Evolutionary conservation across 1,140 invertebrate genomes (phyloP).

Genomic region (Monochamus saltuarius): DNA sequence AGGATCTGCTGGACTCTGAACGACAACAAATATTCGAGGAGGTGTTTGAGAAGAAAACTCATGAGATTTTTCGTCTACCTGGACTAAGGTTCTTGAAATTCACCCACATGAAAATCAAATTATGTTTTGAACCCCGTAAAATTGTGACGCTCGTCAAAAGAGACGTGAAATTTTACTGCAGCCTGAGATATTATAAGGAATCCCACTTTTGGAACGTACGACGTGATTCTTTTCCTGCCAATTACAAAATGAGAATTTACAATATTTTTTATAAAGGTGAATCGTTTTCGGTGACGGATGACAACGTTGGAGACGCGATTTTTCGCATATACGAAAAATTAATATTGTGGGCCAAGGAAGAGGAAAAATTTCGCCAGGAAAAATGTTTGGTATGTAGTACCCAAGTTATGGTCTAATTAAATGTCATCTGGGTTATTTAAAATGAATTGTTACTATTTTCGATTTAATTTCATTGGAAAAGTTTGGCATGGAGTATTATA

Average conservation of each 20-base stretch:
- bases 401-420: not conserved
- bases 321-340: conserved; percentile 14
- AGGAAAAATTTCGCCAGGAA: conserved; percentile 10
- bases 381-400: conserved; percentile 14
- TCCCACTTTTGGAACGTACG: conserved; percentile 23
- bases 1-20: too few relatives aligned
- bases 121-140: conserved; percentile 17
- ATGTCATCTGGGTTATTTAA: too few relatives aligned
- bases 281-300: conserved; percentile 12
- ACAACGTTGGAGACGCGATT: conserved; percentile 13
- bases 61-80: conserved; percentile 2
- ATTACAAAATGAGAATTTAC: conserved; percentile 18
- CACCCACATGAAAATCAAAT: conserved; percentile 22
- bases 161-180: conserved; percentile 20
- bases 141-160: conserved; percentile 8
- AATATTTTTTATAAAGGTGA: conserved; percentile 6
- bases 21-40: too few relatives aligned
- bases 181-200: conserved; percentile 19
- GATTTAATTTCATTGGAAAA: too few relatives aligned
- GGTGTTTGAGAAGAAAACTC: not conserved
- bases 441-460: too few relatives aligned
- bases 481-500: too few relatives aligned
- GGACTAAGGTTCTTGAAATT: conserved; percentile 21
- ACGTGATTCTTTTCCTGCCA: conserved; percentile 25
- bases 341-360: conserved; percentile 10